Base-by-base conservation (phyloP, 1,140 invertebrate species). In the Sarcophaga bullata region DNA sequence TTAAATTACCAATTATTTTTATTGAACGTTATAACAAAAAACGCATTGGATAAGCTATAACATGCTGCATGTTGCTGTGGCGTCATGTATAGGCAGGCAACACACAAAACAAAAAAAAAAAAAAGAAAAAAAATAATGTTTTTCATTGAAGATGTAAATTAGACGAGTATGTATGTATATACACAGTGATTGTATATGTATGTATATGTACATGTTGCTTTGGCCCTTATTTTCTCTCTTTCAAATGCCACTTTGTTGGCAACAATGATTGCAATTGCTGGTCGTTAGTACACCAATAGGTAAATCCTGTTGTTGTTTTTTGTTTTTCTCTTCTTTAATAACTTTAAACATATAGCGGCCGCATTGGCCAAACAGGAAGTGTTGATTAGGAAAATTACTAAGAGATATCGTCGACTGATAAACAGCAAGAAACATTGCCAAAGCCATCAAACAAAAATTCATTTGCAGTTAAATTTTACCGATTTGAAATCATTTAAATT, bases 1-100 rank as follows among this genome's bases (percentile, higher is more conserved):
- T 78, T 78, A 78, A 78, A 78, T 78, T 78, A 50, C 75, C 75
- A 78, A 50, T 19, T 50, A 78, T 78, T 78, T 78, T 78, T 78
- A 78, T 78, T 78, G 75, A 78, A 48, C 75, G 17, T 78, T 50
- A 78, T 78, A 78, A 78, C 49, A 78, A 50, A 37, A 49, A 78
- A 50, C 75, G 48, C 62, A 68, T 68, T 68, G n/a, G n/a, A n/a
- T n/a, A 78, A 17, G 49, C 7, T 15, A 73, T n/a, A 47, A 17
- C 15, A 76, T 76, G 10, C 47, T 52, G 8, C n/a, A 50, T 52
- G 13, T 10, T 52, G 50, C 13, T 52, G 50, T 52, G 50, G 50
- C 50, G 25, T 7, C 58, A 73, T 25, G 19, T 37, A 73, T 73
- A 19, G 9, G 17, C 25, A 25, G 68, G 46, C 73, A 76, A 49